These are phyloP conservation scores for Lochmaea crataegi DNA, from an alignment of 2,888 invertebrate genomes.

Conservation along the genomic window DNA sequence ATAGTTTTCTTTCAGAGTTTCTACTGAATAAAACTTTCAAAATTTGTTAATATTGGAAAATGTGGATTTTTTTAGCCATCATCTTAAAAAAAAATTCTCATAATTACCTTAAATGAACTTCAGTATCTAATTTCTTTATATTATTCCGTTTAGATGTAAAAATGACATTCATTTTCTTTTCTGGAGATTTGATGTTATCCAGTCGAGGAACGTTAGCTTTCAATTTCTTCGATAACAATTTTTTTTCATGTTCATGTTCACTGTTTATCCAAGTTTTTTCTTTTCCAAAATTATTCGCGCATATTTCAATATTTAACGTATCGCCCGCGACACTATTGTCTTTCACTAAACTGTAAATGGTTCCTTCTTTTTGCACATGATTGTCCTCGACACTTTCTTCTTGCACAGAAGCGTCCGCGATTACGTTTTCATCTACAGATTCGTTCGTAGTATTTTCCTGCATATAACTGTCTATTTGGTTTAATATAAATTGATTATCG, in stretches of 20 bases:
- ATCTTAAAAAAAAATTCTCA: too few relatives aligned
- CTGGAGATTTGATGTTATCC: not conserved
- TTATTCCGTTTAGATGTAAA: conserved; percentile 3
- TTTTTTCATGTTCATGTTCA: not conserved
- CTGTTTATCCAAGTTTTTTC: conserved; percentile 4
- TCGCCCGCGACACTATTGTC: conserved; percentile 1
- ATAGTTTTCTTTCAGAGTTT: too few relatives aligned
- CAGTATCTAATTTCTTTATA: not conserved
- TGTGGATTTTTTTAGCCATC: too few relatives aligned
- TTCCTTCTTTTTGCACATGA: not conserved
- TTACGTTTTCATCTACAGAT: not conserved
- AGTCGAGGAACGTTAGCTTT: not conserved
- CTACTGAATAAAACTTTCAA: too few relatives aligned
- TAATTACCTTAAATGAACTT: conserved; percentile 10
- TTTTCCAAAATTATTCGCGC: not conserved
- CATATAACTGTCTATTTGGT: not conserved
- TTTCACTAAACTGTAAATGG: not conserved
- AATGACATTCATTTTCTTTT: not conserved
- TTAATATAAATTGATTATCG: not conserved
- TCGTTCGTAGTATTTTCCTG: not conserved
- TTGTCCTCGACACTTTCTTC: not conserved
- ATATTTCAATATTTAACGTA: not conserved
- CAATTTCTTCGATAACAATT: not conserved
- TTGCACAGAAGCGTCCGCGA: not conserved
- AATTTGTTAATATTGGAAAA: too few relatives aligned